These are phyloP conservation scores for Orgyia antiqua DNA, from an alignment of 2,888 invertebrate genomes.

Conservation along the genomic window DNA sequence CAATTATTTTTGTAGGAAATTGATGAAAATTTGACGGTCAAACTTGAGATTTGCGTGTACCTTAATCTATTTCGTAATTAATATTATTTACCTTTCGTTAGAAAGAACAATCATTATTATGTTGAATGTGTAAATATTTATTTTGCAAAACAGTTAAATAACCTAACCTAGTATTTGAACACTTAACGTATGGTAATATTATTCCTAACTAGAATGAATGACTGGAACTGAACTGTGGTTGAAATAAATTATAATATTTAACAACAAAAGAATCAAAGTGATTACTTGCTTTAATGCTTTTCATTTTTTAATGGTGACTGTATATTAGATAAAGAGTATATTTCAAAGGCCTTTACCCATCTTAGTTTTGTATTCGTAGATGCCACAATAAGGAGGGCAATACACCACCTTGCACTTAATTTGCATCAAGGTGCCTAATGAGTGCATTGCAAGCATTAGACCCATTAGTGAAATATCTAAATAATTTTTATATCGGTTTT, in stretches of 20 bases:
- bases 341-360: slow-evolving; percentile 19
- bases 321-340: too few relatives aligned
- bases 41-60: slow-evolving; percentile 35
- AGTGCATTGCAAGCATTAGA: slow-evolving; percentile 27
- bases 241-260: too few relatives aligned
- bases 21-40: slow-evolving; percentile 26
- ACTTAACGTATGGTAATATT: slow-evolving; percentile 1
- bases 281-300: too few relatives aligned
- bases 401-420: slow-evolving; percentile 71
- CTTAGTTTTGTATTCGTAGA: slow-evolving; percentile 6
- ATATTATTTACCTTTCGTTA: not conserved
- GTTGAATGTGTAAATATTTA: slow-evolving; percentile 2
- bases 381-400: slow-evolving; percentile 55
- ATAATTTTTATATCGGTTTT: too few relatives aligned
- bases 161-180: not conserved
- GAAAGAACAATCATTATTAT: slow-evolving; percentile 4
- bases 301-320: too few relatives aligned
- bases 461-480: too few relatives aligned
- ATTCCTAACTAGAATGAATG: slow-evolving; percentile 1
- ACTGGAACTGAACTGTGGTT: too few relatives aligned
- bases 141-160: not conserved
- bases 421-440: slow-evolving; percentile 53
- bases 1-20: slow-evolving; percentile 36
- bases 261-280: too few relatives aligned
- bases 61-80: slow-evolving; percentile 13